Evolutionary conservation across 2,888 invertebrate species (phyloP), one percentile per base, ranked within the genome.

Genomic region (Ormia ochracea): DNA sequence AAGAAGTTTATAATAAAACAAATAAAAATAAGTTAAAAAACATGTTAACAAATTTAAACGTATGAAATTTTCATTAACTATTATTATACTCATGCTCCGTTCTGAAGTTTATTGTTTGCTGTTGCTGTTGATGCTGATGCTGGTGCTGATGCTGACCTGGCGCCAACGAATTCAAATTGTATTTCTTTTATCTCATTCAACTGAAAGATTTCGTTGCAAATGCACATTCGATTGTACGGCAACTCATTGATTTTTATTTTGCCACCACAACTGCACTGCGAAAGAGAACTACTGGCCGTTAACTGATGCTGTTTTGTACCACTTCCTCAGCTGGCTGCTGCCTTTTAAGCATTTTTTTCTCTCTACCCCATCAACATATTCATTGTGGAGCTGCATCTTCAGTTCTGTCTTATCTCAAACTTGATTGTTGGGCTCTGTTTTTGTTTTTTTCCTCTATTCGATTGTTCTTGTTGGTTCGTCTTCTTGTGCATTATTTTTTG

Each of bases 101-200:
- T 45, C 52, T 48, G 19, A 59, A 59, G 52, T 59, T 69, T 69
- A 59, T 68, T 68, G 76, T 65, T 70, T 63, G 56, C 14, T 50
- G 73, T 58, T 52, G 80, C 78, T 80, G n/a, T n/a, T n/a, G n/a
- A n/a, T n/a, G n/a, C n/a, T n/a, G n/a, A n/a, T n/a, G n/a, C n/a
- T n/a, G n/a, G n/a, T n/a, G n/a, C n/a, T n/a, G n/a, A n/a, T n/a
- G 77, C 72, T 83, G 83, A 86, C 85, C 86, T 87, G 87, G 87
- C 87, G 87, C 87, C 87, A 87, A 84, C 82, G 82, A 84, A 82
- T 80, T 76, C 80, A 82, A 78, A 73, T 80, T 63, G 76, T 76
- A 5, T 10, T 41, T 38, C 0, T 21, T 33, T 33, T 26, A 28
- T 31, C 4, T 65, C 38, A 12, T 48, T 52, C 10, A 21, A 14